Evolutionary conservation across 2,113 vertebrate genomes (phyloP).

Genomic region (Phylloscopus trochilus): DNA sequence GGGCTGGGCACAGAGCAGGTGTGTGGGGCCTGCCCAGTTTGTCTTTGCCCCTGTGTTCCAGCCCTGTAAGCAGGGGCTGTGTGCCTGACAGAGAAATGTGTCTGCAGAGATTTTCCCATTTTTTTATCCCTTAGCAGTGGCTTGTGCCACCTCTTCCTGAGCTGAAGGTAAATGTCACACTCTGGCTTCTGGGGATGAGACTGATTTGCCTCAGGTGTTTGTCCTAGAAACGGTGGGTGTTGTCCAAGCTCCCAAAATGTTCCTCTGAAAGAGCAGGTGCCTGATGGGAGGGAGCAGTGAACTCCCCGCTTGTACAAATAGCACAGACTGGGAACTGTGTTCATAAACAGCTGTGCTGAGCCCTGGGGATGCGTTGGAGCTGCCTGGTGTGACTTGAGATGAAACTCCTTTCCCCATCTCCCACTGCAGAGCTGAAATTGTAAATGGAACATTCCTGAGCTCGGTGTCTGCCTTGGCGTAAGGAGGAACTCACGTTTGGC

Average conservation of each 20-base stretch:
- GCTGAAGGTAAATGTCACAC: not conserved
- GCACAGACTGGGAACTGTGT: accelerated
- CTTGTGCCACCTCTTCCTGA: not conserved
- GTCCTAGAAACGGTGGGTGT: not conserved
- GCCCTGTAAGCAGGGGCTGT: not conserved
- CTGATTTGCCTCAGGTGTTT: not conserved
- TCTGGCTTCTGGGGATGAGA: not conserved
- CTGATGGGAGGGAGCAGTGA: not conserved
- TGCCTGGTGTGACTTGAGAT: not conserved
- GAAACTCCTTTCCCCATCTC: not conserved
- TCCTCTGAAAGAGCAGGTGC: not conserved
- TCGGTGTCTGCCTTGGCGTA: accelerated
- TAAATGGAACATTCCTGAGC: accelerated
- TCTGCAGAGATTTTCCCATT: not conserved
- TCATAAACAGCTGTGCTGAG: not conserved
- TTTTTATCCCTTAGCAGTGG: not conserved
- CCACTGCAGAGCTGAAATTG: not conserved
- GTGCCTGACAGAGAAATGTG: not conserved
- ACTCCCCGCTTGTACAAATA: accelerated
- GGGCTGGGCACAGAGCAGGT: not conserved
- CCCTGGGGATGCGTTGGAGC: too few relatives aligned
- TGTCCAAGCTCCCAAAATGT: not conserved
- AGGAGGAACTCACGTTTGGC: not conserved
- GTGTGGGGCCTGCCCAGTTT: not conserved
- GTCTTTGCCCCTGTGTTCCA: not conserved